phyloP scores from a whole-genome alignment of 2,113 vertebrate genomes.

The Galbula dea region DNA sequence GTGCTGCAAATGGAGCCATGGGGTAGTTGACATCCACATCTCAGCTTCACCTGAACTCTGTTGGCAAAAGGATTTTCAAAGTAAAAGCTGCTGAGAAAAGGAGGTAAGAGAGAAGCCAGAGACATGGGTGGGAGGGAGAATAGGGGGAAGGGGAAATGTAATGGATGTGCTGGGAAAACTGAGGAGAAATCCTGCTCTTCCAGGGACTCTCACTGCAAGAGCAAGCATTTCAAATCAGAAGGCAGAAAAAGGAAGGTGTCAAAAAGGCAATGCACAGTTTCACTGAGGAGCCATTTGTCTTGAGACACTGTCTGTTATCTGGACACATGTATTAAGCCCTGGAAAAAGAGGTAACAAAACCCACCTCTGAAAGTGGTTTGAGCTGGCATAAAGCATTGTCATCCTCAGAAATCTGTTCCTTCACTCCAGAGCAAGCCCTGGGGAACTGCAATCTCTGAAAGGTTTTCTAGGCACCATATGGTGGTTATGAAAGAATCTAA shows the following conservation, averaged over 20 bases:
- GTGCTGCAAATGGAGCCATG: neutral
- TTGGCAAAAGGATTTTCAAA: neutral
- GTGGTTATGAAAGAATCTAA: conserved; percentile 45
- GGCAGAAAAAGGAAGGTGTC: neutral
- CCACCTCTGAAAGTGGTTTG: neutral
- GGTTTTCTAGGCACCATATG: conserved; percentile 54
- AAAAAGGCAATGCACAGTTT: neutral
- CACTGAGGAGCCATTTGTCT: neutral
- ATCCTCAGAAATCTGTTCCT: neutral
- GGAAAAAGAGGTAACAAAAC: neutral
- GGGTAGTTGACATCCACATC: neutral
- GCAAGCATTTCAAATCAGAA: neutral
- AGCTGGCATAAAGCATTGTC: neutral
- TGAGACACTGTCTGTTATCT: neutral
- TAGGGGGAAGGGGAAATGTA: neutral
- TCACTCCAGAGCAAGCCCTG: neutral
- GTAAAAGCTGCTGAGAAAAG: neutral
- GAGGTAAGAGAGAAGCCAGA: neutral
- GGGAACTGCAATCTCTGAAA: conserved; percentile 3
- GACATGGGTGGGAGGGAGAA: neutral
- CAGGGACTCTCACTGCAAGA: neutral
- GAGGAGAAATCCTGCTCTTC: neutral
- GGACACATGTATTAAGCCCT: neutral
- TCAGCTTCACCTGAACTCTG: neutral
- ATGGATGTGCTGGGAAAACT: neutral